phyloP scores from a whole-genome alignment of 2,113 vertebrate genomes.

The Sporophila hypoxantha region DNA sequence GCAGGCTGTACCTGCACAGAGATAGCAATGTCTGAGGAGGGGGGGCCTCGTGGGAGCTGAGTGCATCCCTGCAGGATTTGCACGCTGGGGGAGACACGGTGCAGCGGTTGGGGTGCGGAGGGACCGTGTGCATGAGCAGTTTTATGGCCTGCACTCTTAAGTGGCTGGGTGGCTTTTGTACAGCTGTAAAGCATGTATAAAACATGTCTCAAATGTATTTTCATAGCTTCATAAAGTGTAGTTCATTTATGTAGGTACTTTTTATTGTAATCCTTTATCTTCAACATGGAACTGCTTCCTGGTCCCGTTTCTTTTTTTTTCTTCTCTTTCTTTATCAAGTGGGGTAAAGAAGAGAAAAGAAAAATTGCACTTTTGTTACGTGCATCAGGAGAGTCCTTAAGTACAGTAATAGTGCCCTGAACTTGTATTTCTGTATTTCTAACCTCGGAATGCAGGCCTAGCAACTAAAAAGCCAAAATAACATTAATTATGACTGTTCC shows the following conservation, averaged over 20 bases:
- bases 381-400: slow-evolving; percentile 53
- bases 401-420: slow-evolving; percentile 35
- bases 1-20: not conserved
- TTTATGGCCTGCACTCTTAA: slow-evolving; percentile 49
- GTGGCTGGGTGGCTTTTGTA: slow-evolving; percentile 57
- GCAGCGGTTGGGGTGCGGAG: not conserved
- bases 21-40: not conserved
- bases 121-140: not conserved
- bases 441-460: slow-evolving; percentile 55
- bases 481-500: slow-evolving; percentile 66
- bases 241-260: slow-evolving; percentile 36
- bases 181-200: slow-evolving; percentile 67
- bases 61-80: not conserved
- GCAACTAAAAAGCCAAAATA: slow-evolving; percentile 57
- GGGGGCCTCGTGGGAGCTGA: rapidly evolving
- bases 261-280: slow-evolving; percentile 64
- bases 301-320: slow-evolving; percentile 17
- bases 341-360: not conserved
- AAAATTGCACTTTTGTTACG: not conserved
- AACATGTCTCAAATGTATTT: slow-evolving; percentile 62
- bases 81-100: not conserved
- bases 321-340: not conserved
- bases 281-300: slow-evolving; percentile 63
- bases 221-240: slow-evolving; percentile 61
- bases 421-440: slow-evolving; percentile 68